Evolutionary conservation across 2,888 invertebrate species (phyloP).

Genomic region (Athripsodes cinereus): DNA sequence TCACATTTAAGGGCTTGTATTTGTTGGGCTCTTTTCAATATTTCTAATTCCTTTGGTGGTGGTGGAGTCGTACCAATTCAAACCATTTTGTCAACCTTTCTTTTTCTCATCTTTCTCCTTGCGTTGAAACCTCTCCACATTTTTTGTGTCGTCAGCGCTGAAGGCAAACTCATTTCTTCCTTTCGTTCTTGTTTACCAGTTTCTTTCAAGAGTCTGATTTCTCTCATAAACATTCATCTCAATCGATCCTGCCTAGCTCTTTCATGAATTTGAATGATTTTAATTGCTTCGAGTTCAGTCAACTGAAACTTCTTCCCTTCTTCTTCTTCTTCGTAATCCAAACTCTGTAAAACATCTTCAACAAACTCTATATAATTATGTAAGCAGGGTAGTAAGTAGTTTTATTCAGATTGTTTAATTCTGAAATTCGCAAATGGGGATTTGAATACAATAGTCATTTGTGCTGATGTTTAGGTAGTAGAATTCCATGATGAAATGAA

Average conservation of each 20-base stretch:
- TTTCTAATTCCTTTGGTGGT: constrained; percentile 44
- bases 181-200: constrained; percentile 60
- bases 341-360: constrained; percentile 63
- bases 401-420: no score
- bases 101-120: constrained; percentile 60
- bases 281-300: constrained; percentile 76
- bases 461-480: no score
- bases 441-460: no score
- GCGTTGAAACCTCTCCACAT: constrained; percentile 79
- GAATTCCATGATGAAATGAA: no score
- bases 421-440: no score
- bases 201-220: constrained; percentile 77
- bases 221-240: constrained; percentile 85
- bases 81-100: constrained; percentile 78
- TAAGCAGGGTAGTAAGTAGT: no score
- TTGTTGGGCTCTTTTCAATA: constrained; percentile 39
- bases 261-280: constrained; percentile 79
- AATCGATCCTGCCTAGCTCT: constrained; percentile 81
- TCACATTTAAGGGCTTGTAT: constrained; percentile 52
- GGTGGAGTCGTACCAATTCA: constrained; percentile 76
- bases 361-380: constrained; percentile 63
- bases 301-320: constrained; percentile 54
- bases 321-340: constrained; percentile 74
- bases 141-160: constrained; percentile 82
- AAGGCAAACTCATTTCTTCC: constrained; percentile 56